These are phyloP conservation scores for Astyanax mexicanus DNA, from an alignment of 2,797 vertebrate species.

Conservation along the genomic window DNA sequence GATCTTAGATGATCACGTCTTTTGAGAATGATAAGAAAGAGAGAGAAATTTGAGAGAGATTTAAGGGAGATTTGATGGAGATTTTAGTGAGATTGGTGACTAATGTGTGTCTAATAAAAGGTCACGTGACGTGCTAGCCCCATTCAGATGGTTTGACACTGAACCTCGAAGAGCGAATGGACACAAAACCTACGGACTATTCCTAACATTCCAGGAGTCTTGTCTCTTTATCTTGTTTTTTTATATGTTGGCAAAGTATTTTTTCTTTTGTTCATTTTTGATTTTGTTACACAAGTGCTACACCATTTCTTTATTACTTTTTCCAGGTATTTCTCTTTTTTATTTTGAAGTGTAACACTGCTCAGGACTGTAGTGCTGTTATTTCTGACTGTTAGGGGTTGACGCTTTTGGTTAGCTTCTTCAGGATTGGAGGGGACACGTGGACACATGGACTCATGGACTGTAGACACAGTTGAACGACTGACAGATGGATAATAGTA, in stretches of 20 bases:
- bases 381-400: constrained; percentile 22
- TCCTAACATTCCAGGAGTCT: constrained; percentile 70
- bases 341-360: constrained; percentile 29
- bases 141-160: neutral
- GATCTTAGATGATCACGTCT: neutral
- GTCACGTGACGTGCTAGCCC: neutral
- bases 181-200: constrained; percentile 42
- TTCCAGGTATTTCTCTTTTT: constrained; percentile 18
- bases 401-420: neutral
- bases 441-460: neutral
- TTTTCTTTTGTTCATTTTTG: constrained; percentile 63
- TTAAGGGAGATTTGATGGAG: too few relatives aligned
- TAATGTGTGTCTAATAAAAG: neutral
- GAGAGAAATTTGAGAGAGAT: too few relatives aligned
- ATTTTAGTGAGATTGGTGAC: too few relatives aligned
- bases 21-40: neutral
- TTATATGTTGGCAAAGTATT: constrained; percentile 60
- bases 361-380: constrained; percentile 53
- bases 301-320: constrained; percentile 54
- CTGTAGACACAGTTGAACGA: neutral
- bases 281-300: constrained; percentile 50
- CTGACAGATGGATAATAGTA: constrained; percentile 3
- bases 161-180: constrained; percentile 12
- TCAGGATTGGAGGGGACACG: constrained; percentile 12
- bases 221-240: constrained; percentile 35